Base-by-base conservation (phyloP, 1,140 invertebrate genomes). In the Eriosoma lanigerum region DNA sequence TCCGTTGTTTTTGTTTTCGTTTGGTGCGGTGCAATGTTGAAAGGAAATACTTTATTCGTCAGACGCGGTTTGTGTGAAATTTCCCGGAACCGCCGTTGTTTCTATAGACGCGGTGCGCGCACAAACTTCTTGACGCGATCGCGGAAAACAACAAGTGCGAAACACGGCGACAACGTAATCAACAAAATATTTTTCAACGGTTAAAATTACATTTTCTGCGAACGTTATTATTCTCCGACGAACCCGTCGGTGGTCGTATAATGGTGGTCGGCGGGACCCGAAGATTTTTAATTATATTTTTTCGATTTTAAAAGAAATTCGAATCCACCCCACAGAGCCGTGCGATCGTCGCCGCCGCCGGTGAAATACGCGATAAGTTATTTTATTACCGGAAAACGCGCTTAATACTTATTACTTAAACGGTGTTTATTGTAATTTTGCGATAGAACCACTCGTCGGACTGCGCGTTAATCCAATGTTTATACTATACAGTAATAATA, bases 151-250 rank as follows among this genome's bases (percentile, higher is more conserved):
- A 60, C 15, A 60, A 60, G 58, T 29, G 58, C 15, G 17, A 29
- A 29, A 29, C 56, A 26, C 15, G 56, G 15, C 58, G 24, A 29
- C 58, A 24, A 24, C 17, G 26, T 60, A 60, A 60, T 60, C 26
- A 24, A 60, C 17, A 29, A 60, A 60, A 24, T 60, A 17, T 60
- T 60, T 60, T 60, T 60, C 56, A 17, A 60, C 15, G 15, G 58
- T 60, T 60, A 60, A 60, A 60, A 60, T 60, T 60, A 64, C 32
- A 64, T 24, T 10, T 64, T 64, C 62, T 17, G 15, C 5, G 58
- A 29, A 19, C 26, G n/a, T 60, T 17, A 26, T 60, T 29, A 60
- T 60, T 60, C 26, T 1, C 26, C 24, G 24, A 29, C 26, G 15
- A 13, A 26, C 17, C 26, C 13, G 5, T 26, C 26, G 15, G 21